A percentile compares a stretch with the other conserved stretches of the same genome.
phyloP scores from a whole-genome alignment of 2,797 vertebrate species.

The Lithobates sylvaticus region DNA sequence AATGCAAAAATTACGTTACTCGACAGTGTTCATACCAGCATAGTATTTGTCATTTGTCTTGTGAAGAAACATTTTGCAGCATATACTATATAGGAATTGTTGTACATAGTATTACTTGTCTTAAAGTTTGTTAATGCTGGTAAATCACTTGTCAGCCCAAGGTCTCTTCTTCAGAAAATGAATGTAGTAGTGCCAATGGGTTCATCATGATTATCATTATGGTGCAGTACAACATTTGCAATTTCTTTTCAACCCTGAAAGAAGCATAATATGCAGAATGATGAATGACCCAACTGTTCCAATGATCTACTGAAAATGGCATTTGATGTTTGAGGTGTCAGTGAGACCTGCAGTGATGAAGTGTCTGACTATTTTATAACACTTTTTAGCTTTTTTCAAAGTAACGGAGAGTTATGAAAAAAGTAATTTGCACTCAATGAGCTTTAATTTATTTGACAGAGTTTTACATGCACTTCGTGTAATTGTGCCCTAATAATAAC shows the following conservation, averaged over 20 bases:
- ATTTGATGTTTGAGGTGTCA: slow-evolving; percentile 65
- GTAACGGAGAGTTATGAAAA: slow-evolving; percentile 66
- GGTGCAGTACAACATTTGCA: slow-evolving; percentile 72
- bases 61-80: too few relatives aligned
- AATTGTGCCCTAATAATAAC: too few relatives aligned
- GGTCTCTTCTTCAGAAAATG: slow-evolving; percentile 70
- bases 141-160: slow-evolving; percentile 67
- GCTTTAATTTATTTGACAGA: slow-evolving; percentile 51
- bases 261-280: slow-evolving; percentile 65
- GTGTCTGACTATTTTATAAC: slow-evolving; percentile 65
- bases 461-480: not conserved
- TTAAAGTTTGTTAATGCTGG: slow-evolving; percentile 39
- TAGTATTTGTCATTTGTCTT: too few relatives aligned
- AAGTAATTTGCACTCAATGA: slow-evolving; percentile 68
- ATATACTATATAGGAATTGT: not conserved
- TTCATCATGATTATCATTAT: slow-evolving; percentile 72
- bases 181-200: slow-evolving; percentile 69
- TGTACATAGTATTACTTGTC: slow-evolving; percentile 22
- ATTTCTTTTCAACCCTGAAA: slow-evolving; percentile 73
- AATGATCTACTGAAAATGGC: slow-evolving; percentile 69
- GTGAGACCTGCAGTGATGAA: slow-evolving; percentile 69
- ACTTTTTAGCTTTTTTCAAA: slow-evolving; percentile 57
- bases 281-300: slow-evolving; percentile 69
- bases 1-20: not conserved
- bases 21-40: not conserved